These are phyloP conservation scores for Orthonyx spaldingii DNA, from an alignment of 2,113 vertebrate species.

Conservation along the genomic window DNA sequence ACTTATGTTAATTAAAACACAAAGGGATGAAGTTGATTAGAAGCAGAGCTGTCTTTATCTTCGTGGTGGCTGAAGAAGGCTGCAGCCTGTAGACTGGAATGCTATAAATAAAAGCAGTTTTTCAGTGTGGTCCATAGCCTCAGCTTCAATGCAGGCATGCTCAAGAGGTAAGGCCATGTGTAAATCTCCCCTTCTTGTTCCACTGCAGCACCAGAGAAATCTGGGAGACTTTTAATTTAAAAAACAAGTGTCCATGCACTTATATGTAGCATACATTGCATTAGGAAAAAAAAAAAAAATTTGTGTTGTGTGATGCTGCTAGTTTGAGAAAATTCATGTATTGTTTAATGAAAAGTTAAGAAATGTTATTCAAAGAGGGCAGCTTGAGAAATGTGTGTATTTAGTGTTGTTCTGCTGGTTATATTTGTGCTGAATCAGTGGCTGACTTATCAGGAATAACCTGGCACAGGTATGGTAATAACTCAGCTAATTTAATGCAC, in stretches of 20 bases:
- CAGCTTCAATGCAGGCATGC: not conserved
- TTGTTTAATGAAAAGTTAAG: not conserved
- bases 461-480: not conserved
- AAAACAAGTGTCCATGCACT: not conserved
- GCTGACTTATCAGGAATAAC: not conserved
- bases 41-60: not conserved
- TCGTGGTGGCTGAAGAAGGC: not conserved
- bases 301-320: not conserved
- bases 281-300: no score
- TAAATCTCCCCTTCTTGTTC: not conserved
- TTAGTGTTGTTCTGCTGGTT: not conserved
- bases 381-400: fast-evolving
- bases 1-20: not conserved
- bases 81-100: not conserved
- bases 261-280: not conserved
- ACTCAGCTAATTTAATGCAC: not conserved
- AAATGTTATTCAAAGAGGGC: not conserved
- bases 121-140: not conserved
- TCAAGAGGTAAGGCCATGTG: not conserved
- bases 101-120: not conserved
- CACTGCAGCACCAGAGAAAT: not conserved
- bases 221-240: not conserved
- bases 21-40: not conserved
- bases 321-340: not conserved
- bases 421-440: not conserved